These are phyloP conservation scores for Aplodontia rufa DNA, from an alignment of 2,113 vertebrate species.

Conservation along the genomic window DNA sequence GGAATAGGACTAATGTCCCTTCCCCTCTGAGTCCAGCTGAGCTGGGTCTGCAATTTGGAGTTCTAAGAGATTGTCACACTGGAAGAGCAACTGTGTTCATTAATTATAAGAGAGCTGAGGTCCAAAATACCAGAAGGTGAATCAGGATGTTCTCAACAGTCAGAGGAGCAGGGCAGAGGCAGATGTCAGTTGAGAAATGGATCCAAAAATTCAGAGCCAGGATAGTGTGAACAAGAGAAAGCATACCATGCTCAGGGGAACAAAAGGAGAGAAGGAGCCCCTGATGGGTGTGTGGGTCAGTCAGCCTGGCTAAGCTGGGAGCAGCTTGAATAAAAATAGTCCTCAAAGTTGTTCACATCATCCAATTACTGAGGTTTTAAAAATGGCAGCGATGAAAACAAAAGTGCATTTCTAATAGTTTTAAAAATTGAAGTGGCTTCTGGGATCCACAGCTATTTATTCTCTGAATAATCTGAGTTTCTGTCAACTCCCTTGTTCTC, in stretches of 20 bases:
- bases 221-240: neutral
- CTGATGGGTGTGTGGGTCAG: neutral
- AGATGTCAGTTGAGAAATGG: neutral
- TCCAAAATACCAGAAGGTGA: conserved; percentile 2
- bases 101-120: neutral
- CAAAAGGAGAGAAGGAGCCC: neutral
- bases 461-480: neutral
- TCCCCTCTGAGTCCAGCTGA: neutral
- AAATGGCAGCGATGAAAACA: neutral
- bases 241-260: neutral
- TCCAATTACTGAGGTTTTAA: neutral
- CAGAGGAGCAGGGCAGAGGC: neutral
- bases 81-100: neutral
- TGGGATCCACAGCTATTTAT: neutral
- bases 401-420: neutral
- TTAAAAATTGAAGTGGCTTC: neutral
- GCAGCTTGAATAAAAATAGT: neutral
- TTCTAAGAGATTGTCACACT: neutral
- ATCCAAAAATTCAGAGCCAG: neutral
- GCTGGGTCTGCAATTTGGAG: neutral
- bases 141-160: conserved; percentile 16
- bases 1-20: neutral
- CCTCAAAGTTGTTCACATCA: neutral
- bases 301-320: neutral
- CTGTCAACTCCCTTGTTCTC: neutral